phyloP scores from a whole-genome alignment of 2,888 invertebrate genomes.

The Ceriagrion tenellum region DNA sequence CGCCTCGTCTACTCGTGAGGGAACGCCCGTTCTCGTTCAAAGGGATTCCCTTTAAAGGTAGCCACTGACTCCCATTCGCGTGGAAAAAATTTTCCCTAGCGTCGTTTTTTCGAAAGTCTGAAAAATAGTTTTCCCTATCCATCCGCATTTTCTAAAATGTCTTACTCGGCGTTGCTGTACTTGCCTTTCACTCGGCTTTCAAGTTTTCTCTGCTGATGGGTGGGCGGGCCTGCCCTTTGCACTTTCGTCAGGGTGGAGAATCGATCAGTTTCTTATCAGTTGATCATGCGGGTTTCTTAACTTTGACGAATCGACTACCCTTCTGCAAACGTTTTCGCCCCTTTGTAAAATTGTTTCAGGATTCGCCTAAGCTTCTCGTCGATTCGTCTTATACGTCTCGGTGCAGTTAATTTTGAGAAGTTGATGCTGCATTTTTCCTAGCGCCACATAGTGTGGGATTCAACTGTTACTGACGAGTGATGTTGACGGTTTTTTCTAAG shows the following conservation, averaged over 20 bases:
- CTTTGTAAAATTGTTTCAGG: no score
- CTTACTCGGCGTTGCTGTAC: not conserved
- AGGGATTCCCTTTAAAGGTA: not conserved
- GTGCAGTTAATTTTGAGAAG: not conserved
- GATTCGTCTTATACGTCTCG: not conserved
- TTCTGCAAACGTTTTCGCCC: no score
- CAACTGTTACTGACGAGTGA: no score
- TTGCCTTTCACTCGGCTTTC: conserved; percentile 3
- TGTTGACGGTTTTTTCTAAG: no score
- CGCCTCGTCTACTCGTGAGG: not conserved
- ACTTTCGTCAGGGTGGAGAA: not conserved
- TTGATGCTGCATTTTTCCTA: no score
- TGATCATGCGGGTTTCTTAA: not conserved
- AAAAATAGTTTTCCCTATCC: not conserved
- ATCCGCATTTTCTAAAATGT: conserved; percentile 11
- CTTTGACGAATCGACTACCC: not conserved
- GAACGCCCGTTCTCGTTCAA: not conserved
- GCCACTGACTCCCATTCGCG: not conserved
- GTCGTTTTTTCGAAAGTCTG: not conserved
- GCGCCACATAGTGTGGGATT: no score
- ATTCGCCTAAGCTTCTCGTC: no score
- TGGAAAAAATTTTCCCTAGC: not conserved
- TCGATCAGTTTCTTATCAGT: not conserved
- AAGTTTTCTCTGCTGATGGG: not conserved
- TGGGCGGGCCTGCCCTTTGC: not conserved